Evolutionary conservation across 1,140 invertebrate species (phyloP).

Genomic region (Rhysida immarginata): DNA sequence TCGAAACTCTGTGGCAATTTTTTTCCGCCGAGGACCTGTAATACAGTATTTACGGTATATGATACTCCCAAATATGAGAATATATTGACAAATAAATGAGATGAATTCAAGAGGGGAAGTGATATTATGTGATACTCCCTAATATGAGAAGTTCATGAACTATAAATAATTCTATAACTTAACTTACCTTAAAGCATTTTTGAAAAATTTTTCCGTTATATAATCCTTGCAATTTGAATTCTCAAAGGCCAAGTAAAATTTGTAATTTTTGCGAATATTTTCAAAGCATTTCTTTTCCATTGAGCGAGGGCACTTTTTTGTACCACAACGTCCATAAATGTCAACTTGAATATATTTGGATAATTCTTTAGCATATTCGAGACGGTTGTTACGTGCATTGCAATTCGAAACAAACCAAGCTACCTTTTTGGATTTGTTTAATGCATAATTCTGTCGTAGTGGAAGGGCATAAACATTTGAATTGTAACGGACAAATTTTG

Average conservation of each 20-base stretch:
- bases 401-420: constrained; percentile 98
- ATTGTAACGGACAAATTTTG: constrained; percentile 17
- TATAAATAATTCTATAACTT: no score
- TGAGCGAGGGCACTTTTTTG: constrained; percentile 10
- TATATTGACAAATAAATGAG: neutral
- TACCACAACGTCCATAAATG: constrained; percentile 74
- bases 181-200: constrained; percentile 77
- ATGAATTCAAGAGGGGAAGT: no score
- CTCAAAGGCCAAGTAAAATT: constrained; percentile 94
- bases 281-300: constrained; percentile 62
- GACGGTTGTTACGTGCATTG: constrained; percentile 65
- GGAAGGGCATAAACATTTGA: neutral
- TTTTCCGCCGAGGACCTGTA: no score
- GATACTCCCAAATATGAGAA: no score
- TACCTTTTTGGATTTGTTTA: constrained; percentile 84
- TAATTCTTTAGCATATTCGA: constrained; percentile 74
- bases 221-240: constrained; percentile 95
- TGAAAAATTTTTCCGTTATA: constrained; percentile 93
- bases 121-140: no score
- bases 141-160: neutral
- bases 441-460: constrained; percentile 48
- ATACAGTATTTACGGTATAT: no score
- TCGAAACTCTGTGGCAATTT: no score
- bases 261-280: constrained; percentile 85
- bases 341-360: constrained; percentile 74